Base-by-base conservation (phyloP, 1,140 invertebrate species). In the Drosophila repletoides region DNA sequence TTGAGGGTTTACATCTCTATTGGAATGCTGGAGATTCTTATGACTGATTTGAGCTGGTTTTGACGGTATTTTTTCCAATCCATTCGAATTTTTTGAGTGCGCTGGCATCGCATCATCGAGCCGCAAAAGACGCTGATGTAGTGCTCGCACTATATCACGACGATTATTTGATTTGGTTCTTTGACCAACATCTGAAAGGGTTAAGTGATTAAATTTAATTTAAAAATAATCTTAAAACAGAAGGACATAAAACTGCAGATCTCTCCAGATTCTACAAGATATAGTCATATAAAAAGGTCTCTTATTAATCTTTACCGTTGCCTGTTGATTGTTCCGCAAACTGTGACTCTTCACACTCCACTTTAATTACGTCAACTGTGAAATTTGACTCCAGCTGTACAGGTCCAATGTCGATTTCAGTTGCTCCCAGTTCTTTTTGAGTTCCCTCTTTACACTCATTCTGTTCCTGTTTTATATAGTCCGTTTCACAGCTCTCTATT, bases 101-200 rank as follows among this genome's bases (percentile, higher is more conserved):
- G n/a, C n/a, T n/a, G n/a, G n/a, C n/a, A 43, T 14, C 5, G 45
- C 26, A 14, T 10, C 31, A 14, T 55, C 55, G 5, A 46, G 21
- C 5, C 26, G 7, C 40, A 45, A 2, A 0, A 58, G 12, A 5
- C 55, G 40, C 14, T 46, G 40, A 19, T 45, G 55, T 1, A 58
- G 12, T 2, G 19, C 21, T 0, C 38, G 41, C 5, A 58, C 41
- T 9, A 26, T 7, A 4, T 31, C 14, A 7, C 55, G 55, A 1
- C 29, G 55, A 46, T 58, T 58, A 5, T 46, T 45, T 26, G 55
- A 58, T 22, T 58, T 45, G 1, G 6, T 3, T 26, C 10, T 26
- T 43, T 3, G 5, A n/a, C n/a, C 5, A 9, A 12, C n/a, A n/a
- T 9, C 36, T 40, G 14, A n/a, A 40, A 21, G 15, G 3, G 0